A percentile compares a stretch with the other conserved stretches of the same genome.
These are phyloP conservation scores for Brachymystax lenok DNA, from an alignment of 2,797 vertebrate genomes.

Conservation along the genomic window DNA sequence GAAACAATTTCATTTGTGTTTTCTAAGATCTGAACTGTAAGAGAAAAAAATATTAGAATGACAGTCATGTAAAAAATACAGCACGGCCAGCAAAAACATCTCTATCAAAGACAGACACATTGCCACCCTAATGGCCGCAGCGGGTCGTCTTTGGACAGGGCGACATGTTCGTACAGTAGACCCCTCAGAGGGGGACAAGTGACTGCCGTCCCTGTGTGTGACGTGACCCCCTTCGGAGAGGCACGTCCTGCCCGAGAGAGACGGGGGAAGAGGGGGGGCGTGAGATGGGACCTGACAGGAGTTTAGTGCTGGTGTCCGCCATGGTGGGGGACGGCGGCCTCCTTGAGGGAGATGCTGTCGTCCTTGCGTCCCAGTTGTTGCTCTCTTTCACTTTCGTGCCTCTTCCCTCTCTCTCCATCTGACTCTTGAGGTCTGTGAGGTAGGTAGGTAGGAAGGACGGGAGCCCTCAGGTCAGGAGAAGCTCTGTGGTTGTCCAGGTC, in stretches of 20 bases:
- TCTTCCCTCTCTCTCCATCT: background rate
- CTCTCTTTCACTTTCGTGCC: conserved; percentile 2
- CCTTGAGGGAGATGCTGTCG: conserved; percentile 55
- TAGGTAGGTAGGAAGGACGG: background rate
- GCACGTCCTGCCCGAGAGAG: conserved; percentile 7
- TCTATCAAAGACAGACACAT: conserved; percentile 10
- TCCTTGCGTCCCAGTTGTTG: background rate
- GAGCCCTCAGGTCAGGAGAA: conserved; percentile 23
- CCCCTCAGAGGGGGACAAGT: conserved; percentile 10
- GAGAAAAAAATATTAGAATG: no score
- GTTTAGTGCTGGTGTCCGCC: conserved; percentile 68
- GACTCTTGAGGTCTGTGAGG: background rate
- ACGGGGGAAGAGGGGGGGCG: conserved; percentile 26
- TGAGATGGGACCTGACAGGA: conserved; percentile 71
- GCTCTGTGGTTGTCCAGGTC: background rate
- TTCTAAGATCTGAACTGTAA: no score
- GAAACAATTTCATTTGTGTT: no score
- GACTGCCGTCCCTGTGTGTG: conserved; percentile 5
- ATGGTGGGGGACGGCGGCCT: conserved; percentile 43
- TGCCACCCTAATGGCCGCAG: conserved; percentile 47
- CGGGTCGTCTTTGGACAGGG: conserved; percentile 31
- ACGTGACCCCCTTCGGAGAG: background rate
- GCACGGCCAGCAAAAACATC: no score
- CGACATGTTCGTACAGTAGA: conserved; percentile 37
- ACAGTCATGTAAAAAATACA: no score